A percentile compares a stretch with the other conserved stretches of the same genome.
Evolutionary conservation across 2,797 vertebrate genomes (phyloP).

Genomic region (Coendou prehensilis): DNA sequence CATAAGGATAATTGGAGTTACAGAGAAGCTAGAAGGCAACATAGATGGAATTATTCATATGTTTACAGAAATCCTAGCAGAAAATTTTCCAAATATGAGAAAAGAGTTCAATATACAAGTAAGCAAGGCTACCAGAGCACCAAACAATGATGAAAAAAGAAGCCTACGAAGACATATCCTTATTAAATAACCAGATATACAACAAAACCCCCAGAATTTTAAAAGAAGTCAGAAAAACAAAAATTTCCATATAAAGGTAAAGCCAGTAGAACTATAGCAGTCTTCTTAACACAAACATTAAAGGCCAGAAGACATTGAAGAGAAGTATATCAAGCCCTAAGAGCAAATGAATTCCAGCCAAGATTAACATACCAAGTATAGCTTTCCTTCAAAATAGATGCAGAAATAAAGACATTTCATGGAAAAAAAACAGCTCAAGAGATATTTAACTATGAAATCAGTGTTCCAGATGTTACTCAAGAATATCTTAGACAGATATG

Average conservation of each 20-base stretch:
- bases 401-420: not conserved
- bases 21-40: not conserved
- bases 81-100: not conserved
- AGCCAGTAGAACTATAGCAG: not conserved
- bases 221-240: not conserved
- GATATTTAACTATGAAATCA: not conserved
- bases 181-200: not conserved
- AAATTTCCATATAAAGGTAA: not conserved
- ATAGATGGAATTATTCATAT: not conserved
- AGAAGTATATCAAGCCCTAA: too few relatives aligned
- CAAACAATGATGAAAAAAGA: not conserved
- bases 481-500: not conserved
- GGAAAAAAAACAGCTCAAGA: not conserved
- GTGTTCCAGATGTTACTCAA: not conserved
- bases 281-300: too few relatives aligned
- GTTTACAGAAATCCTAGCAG: not conserved
- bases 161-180: not conserved
- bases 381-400: too few relatives aligned
- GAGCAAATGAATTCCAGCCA: too few relatives aligned
- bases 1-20: not conserved
- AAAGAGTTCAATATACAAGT: not conserved
- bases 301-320: too few relatives aligned
- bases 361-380: too few relatives aligned
- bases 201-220: not conserved
- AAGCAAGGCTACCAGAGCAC: not conserved